Evolutionary conservation across 2,113 vertebrate species (phyloP), one percentile per base, ranked within the genome.

Genomic region (Leptobrachium leishanense): DNA sequence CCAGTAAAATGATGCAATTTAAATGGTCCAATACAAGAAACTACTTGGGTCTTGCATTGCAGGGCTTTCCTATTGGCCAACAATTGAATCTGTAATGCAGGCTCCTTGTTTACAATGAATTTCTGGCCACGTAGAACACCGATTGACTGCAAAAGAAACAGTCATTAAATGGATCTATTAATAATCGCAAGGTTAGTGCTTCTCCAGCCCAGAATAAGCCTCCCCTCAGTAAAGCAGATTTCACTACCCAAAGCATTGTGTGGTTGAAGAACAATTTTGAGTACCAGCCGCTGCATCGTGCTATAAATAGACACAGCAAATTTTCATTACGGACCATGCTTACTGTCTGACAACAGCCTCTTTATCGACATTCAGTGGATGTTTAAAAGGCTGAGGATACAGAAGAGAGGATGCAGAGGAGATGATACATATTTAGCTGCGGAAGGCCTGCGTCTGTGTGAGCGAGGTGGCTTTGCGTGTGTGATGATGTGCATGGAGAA

Each of bases 51-150:
- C 20, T 31, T 31, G 20, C 20, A 31, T 31, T 31, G 20, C 20
- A 31, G 20, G 20, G 20, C 20, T 31, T 31, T 31, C 20, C 20
- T 31, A 31, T 31, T 31, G 20, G 20, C 20, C 20, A 31, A 31
- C 20, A 31, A 31, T 31, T 31, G 20, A 31, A 31, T 31, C 20
- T 31, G 20, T 31, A 31, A 31, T 59, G 11, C 55, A 8, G 9
- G 11, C 55, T 59, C 55, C 11, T 40, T 62, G 20, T 31, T 75
- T 75, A 54, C 74, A 20, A 75, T 75, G 13, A 63, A 41, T 75
- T 53, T 31, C 74, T 40, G 74, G 10, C 12, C 20, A 31, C 20
- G 20, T 31, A 31, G 20, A 31, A 31, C 20, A 31, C 20, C 20
- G 20, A 31, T 31, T 31, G 20, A 31, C 20, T 31, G 20, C 20